Evolutionary conservation across 2,797 vertebrate species (phyloP), one percentile per base, ranked within the genome.

Genomic region (Diceros bicornis): DNA sequence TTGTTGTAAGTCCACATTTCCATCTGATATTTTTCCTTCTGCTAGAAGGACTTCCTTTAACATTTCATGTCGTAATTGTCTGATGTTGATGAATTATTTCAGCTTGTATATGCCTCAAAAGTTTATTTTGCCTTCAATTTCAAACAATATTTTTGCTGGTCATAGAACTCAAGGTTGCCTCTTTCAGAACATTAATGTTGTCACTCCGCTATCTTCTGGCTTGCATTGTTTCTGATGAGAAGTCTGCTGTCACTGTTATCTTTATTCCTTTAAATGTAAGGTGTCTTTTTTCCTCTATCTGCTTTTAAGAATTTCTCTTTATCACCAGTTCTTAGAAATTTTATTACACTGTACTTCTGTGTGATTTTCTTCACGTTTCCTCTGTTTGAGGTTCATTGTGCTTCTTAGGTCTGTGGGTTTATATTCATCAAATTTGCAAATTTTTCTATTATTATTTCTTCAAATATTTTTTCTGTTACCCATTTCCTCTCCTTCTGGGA

Each of bases 251-350:
- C 62, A 50, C 17, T 68, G 21, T 57, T 85, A 47, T 16, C 13
- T 52, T 75, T 93, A 47, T 66, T 91, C 20, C 69, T 87, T 34
- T 88, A 91, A 93, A 84, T 57, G 21, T 55, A 77, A 74, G 50
- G 17, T 62, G 6, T 14, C 13, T 72, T 91, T 79, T 69, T 27
- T 17, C 44, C 27, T 68, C 21, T 44, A 71, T 16, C 8, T 59
- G 14, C 41, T 71, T 75, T 62, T 78, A 34, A 55, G 34, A 74
- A 55, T 66, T 78, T 84, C 16, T 82, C n/a, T 71, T 77, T 85
- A 85, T 66, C 13, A 64, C 4, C n/a, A 6, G 11, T n/a, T 85
- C 7, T 86, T 61, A 90, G 21, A 10, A 61, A 59, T 61, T 94
- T 84, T 41, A 77, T 78, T 92, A 84, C n/a, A 2, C 25, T 88